Evolutionary conservation across 2,797 vertebrate species (phyloP), one percentile per base, ranked within the genome.

Genomic region (Aplochiton taeniatus): DNA sequence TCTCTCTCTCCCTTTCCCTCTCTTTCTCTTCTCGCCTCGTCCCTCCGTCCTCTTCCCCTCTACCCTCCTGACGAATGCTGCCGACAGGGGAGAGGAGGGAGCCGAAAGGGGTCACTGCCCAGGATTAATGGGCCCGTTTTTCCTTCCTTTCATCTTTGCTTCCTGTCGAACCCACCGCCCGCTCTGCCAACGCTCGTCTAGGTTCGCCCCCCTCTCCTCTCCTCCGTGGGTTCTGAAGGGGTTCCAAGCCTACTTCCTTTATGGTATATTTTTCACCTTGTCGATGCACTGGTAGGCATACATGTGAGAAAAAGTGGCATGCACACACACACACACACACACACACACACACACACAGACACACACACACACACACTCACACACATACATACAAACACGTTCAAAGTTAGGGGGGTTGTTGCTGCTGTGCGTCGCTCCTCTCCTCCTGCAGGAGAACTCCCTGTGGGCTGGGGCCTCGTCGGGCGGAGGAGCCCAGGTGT

Each of bases 71-170:
- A n/a, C 41, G 19, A 49, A 9, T 16, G 46, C 11, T 14, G 44
- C 4, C 18, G 41, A 46, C 61, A 58, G 52, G 53, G 11, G 31
- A 43, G 49, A 47, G 67, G 50, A 68, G 72, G 62, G 69, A 76
- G 77, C 62, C 68, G 82, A 66, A 68, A 83, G 63, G 82, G 84
- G 79, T 87, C 84, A 85, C 76, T 79, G 87, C 82, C 81, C 84
- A 86, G 84, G 80, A 84, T 85, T 87, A 88, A 87, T 85, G 77
- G 69, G 57, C 68, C 55, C 53, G 56, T 79, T 70, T 71, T 58
- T 41, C 41, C 57, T 53, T 18, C 60, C 70, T 75, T 66, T 61
- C 51, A 72, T 73, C 66, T 49, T 62, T 65, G 51, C 62, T 66
- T 56, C 68, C 13, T 51, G 73, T 67, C 62, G 7, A 51, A 53